Percentiles rank a stretch among this genome's conserved stretches.
Conservation (phyloP, 2,888 invertebrate species). For the Trissolcus brochymenae region DNA sequence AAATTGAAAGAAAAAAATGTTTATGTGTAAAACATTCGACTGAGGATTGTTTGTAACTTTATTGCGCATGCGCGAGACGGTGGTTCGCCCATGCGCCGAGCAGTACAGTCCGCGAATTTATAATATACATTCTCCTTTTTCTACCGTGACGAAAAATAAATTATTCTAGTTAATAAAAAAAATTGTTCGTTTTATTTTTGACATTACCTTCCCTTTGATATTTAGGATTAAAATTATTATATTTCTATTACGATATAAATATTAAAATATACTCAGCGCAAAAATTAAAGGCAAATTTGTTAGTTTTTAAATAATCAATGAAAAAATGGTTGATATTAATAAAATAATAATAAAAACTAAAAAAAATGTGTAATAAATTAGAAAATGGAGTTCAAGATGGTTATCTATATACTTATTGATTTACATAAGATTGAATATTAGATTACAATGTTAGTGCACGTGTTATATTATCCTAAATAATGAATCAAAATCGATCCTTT, state of each 20-base stretch:
- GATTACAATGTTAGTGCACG: no score
- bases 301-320: no score
- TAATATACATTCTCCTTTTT: constrained; percentile 76
- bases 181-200: constrained; percentile 42
- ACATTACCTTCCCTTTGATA: background rate
- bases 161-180: constrained; percentile 76
- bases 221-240: background rate
- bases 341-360: no score
- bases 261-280: no score
- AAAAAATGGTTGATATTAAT: no score
- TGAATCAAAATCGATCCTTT: no score
- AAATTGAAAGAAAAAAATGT: constrained; percentile 72
- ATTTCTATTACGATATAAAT: background rate
- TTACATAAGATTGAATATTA: no score
- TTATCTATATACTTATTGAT: no score
- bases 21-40: constrained; percentile 74
- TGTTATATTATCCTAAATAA: no score
- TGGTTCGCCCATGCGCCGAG: constrained; percentile 51
- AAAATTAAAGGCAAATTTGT: no score
- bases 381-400: no score
- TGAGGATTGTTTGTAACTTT: constrained; percentile 75
- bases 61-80: constrained; percentile 65
- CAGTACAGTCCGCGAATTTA: constrained; percentile 75
- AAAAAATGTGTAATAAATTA: no score
- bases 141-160: constrained; percentile 76